These are phyloP conservation scores for Drosophila micromelanica DNA, from an alignment of 1,140 invertebrate genomes.

Conservation along the genomic window DNA sequence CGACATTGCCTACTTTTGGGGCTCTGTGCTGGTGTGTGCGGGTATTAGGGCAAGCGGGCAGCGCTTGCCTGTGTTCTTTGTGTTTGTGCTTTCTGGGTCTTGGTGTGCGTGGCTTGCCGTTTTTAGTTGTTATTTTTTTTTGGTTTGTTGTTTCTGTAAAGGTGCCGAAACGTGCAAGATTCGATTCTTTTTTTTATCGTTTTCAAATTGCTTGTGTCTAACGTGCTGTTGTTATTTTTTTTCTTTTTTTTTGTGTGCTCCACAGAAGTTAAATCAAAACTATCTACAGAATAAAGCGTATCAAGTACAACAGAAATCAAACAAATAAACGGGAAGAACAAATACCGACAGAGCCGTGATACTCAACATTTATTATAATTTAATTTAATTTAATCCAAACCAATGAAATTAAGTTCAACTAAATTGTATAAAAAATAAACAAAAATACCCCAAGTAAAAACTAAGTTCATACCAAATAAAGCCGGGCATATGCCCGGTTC, in stretches of 20 bases:
- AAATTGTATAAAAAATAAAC: too few species aligned
- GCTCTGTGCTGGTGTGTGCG: not conserved
- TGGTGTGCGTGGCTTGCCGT: constrained; percentile 17
- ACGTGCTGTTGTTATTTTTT: constrained; percentile 7
- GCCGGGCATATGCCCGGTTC: too few species aligned
- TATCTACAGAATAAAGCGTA: not conserved
- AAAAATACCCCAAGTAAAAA: too few species aligned
- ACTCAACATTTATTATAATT: too few species aligned
- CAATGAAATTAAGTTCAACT: not conserved
- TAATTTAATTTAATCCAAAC: not conserved
- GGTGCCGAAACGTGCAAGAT: constrained; percentile 24
- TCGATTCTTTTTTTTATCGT: constrained; percentile 25
- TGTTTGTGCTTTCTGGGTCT: not conserved
- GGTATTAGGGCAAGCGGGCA: not conserved
- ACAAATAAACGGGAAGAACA: not conserved
- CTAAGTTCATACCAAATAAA: too few species aligned
- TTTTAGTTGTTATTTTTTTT: constrained; percentile 20
- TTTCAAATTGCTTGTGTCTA: not conserved
- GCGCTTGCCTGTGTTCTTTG: too few species aligned
- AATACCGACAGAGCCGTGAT: too few species aligned
- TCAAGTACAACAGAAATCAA: not conserved
- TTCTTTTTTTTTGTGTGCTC: constrained; percentile 1
- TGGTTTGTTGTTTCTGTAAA: constrained; percentile 34
- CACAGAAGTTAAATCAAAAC: not conserved
- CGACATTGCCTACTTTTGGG: constrained; percentile 22